Evolutionary conservation across 23 tunicate species (phyloP), one percentile per base, ranked within the genome.

Genomic region (Pegea sp.): DNA sequence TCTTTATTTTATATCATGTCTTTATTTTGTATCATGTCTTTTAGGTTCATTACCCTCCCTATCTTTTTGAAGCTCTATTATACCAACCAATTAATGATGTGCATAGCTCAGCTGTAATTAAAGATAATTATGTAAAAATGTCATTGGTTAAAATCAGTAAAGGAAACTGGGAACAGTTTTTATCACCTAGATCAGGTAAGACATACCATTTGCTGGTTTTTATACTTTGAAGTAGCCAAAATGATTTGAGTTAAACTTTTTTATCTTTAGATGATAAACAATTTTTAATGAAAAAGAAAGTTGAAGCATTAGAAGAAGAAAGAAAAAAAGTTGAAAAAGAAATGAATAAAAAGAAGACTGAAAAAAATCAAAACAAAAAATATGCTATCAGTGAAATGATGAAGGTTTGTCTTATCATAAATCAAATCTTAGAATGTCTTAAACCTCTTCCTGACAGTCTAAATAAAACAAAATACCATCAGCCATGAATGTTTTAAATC

Each of bases 331-430:
- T 63, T 11, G 84, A 67, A 68, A 57, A 62, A 33, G 26, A 26
- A 7, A 20, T 8, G 33, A 67, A 68, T 51, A 64, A 74, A 57
- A 71, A 52, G 59, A 27, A 53, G 43, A 50, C 28, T 24, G 34
- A 44, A 5, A 73, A 74, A 42, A 63, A 72, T 21, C 44, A 57
- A 42, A 63, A 63, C 33, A 84, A 68, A 52, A 72, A 71, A 57
- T 73, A 59, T 34, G 38, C 95, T 1, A 26, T 84, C 1, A 63
- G 64, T 57, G 71, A 84, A 68, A 84, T 84, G 95, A 84, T 84
- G 95, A 67, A 68, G 55, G 61, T 72, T 24, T 3, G 58, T n/a
- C n/a, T n/a, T n/a, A n/a, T n/a, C n/a, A n/a, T n/a, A n/a, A n/a
- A n/a, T n/a, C n/a, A n/a, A n/a, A n/a, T n/a, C n/a, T n/a, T n/a